Evolutionary conservation across 2,888 invertebrate genomes (phyloP).

Genomic region (Epinotia nisella): DNA sequence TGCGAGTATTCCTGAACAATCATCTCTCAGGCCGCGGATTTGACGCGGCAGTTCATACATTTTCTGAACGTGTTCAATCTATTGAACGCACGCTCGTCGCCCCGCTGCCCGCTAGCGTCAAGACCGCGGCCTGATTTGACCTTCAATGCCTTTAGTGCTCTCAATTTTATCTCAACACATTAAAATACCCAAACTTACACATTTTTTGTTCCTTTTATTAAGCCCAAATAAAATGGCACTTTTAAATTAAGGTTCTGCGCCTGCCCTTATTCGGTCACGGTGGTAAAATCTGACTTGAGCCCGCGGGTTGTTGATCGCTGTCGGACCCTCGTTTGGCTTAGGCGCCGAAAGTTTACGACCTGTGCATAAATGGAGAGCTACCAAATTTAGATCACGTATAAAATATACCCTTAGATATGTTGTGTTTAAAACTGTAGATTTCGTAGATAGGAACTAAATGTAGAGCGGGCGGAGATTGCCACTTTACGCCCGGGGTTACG

Average conservation of each 20-base stretch:
- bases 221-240: slow-evolving; percentile 12
- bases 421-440: not conserved
- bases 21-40: no score
- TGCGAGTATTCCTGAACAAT: not conserved
- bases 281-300: slow-evolving; percentile 27
- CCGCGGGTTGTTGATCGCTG: slow-evolving; percentile 37
- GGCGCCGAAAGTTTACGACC: slow-evolving; percentile 39
- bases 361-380: slow-evolving; percentile 19
- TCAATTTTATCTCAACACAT: slow-evolving; percentile 12
- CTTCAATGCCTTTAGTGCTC: not conserved
- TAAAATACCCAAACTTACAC: slow-evolving; percentile 5
- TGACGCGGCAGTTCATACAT: no score
- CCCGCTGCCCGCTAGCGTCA: no score
- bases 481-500: no score
- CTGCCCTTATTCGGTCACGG: slow-evolving; percentile 33
- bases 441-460: no score
- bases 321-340: slow-evolving; percentile 43
- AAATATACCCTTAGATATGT: slow-evolving; percentile 17
- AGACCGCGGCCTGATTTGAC: no score
- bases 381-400: slow-evolving; percentile 31
- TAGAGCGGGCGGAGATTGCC: no score
- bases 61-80: no score
- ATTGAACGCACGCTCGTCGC: no score
- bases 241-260: slow-evolving; percentile 36
- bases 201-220: not conserved